Conservation (phyloP, 2,888 invertebrate genomes). For the Polyommatus iphigenia region DNA sequence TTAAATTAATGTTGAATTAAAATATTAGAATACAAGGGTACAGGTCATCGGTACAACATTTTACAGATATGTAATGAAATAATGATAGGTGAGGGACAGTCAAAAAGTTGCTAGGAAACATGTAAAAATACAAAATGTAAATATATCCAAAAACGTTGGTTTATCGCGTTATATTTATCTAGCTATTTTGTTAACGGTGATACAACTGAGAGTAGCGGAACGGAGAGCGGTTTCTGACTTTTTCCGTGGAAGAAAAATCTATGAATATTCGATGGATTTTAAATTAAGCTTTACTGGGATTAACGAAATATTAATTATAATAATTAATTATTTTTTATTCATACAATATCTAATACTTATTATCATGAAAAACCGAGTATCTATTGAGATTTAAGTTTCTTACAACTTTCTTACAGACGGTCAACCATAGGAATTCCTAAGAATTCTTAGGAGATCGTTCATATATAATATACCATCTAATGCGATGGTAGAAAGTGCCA, state of each 20-base stretch:
- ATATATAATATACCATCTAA: neutral
- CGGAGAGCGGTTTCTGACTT: neutral
- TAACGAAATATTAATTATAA: too few relatives aligned
- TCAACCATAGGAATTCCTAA: neutral
- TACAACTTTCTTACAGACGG: neutral
- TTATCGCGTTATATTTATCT: constrained; percentile 39
- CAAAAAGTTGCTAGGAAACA: constrained; percentile 38
- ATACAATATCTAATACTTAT: too few relatives aligned
- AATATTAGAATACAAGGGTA: neutral
- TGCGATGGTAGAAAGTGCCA: neutral
- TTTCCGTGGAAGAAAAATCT: neutral
- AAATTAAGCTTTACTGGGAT: too few relatives aligned
- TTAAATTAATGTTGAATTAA: neutral
- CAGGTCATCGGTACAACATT: neutral
- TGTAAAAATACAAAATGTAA: constrained; percentile 51
- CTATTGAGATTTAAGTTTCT: neutral
- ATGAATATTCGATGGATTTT: neutral
- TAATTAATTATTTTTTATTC: too few relatives aligned
- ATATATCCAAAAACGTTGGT: constrained; percentile 61
- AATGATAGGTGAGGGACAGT: constrained; percentile 1
- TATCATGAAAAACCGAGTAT: too few relatives aligned
- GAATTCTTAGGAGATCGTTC: neutral
- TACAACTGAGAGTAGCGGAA: constrained; percentile 12
- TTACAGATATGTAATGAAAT: neutral
- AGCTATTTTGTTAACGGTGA: constrained; percentile 7